Base-by-base conservation (phyloP, 2,888 invertebrate genomes). In the Chymomyza amoena region DNA sequence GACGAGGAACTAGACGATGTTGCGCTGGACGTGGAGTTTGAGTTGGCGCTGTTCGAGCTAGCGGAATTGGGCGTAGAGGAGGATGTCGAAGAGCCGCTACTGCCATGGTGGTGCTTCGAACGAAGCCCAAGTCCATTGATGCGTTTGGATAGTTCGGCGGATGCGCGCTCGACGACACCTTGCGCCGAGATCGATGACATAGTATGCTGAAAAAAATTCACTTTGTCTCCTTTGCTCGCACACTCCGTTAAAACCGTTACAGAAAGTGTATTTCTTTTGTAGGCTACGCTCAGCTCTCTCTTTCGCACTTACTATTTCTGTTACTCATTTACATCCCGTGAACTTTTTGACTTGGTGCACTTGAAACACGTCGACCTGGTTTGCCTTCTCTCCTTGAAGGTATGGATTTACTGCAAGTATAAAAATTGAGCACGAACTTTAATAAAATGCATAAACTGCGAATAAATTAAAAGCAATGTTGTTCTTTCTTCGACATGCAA, bases 131-230 rank as follows among this genome's bases (percentile, higher is more conserved):
- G 93, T 73, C 96, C 96, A 89, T 96, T 97, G 92, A 97, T 97
- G 89, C 97, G 95, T 90, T 97, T 96, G 84, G 96, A 96, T 79
- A 97, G 93, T 92, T 97, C 97, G 78, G 97, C 97, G 84, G 96
- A 97, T 88, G 97, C 97, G 89, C 97, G 94, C 93, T 97, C 97
- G 92, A 97, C 97, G 90, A 97, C 97, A 89, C 97, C 97, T 92
- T 96, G 96, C 87, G 96, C 96, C 86, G 96, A 96, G 93, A 96
- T 96, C 89, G 96, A 96, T 91, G 96, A 96, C 96, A 96, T 96
- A 90, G 90, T 90, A 78, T 89, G 79, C 90, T 89, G 90, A 68
- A 89, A 89, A 86, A 90, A 84, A 89, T 89, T 82, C 89, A 89
- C 90, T 88, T 89, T 90, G 89, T 70, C 75, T 59, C 69, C 61